phyloP scores from a whole-genome alignment of 2,797 vertebrate genomes.

The Sphenopsis melanotis region DNA sequence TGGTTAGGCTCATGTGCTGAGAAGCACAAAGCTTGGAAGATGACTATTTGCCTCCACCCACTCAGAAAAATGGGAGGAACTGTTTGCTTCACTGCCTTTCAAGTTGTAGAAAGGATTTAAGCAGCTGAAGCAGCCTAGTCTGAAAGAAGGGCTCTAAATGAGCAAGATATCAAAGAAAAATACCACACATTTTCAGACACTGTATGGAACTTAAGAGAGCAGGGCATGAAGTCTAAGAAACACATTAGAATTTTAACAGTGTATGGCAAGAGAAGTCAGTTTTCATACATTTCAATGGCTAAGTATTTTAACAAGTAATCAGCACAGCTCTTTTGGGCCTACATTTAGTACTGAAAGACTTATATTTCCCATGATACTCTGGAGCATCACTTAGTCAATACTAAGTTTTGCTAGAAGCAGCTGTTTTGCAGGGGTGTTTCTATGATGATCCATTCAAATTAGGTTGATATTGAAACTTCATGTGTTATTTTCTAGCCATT shows the following conservation, averaged over 20 bases:
- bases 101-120: background rate
- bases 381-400: background rate
- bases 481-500: background rate
- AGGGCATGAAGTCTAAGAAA: background rate
- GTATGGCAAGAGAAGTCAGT: background rate
- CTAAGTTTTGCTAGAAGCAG: background rate
- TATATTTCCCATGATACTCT: background rate
- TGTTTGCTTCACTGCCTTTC: accelerated
- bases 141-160: background rate
- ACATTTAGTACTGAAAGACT: background rate
- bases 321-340: background rate
- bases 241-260: background rate
- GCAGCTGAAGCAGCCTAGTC: background rate
- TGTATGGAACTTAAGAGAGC: background rate
- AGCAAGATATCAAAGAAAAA: background rate
- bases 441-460: background rate
- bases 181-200: background rate
- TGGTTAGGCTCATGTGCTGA: accelerated
- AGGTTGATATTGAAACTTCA: background rate
- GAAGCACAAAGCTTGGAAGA: accelerated
- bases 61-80: background rate
- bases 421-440: background rate
- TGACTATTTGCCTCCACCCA: background rate
- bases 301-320: background rate
- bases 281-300: background rate